Evolutionary conservation across 1,140 invertebrate genomes (phyloP), one percentile per base, ranked within the genome.

Genomic region (Antheraea mylitta): DNA sequence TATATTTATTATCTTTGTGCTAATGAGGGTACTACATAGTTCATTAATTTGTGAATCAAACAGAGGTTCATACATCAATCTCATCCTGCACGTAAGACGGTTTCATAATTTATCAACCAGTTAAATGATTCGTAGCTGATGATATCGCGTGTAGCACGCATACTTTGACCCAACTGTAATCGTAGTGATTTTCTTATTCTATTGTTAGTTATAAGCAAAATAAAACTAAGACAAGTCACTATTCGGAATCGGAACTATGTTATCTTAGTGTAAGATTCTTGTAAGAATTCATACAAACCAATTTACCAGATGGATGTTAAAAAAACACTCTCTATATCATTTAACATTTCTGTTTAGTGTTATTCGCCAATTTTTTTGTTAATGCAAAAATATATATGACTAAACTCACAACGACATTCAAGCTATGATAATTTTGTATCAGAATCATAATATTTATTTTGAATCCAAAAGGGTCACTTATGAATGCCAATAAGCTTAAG

Each of bases 81-180:
- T 53, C 45, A 53, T 13, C 45, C 45, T 53, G 13, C 45, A 16
- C 16, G 16, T 53, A 53, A 16, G 45, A 53, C 11, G 45, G 45
- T 53, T 53, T 53, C 45, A 53, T 53, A 53, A 61, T 61, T 61
- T 30, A 61, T 61, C 60, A 30, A 10, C 11, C 11, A 70, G 69
- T 67, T 67, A 72, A 67, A 72, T 77, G 67, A 70, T 72, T 58
- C 67, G 69, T 75, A 70, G 74, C 74, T 76, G 72, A 70, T 72
- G 64, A 67, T 65, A 48, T 76, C 68, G 64, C 77, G 76, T 77
- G 75, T 42, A 36, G 58, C 71, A 74, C 74, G 73, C 71, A 61
- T 61, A 36, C 19, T 62, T 60, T 42, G 53, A 59, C 64, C 38
- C 53, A 38, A 69, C 19, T 64, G 66, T 67, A 70, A 70, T 68